Base-by-base conservation (phyloP, 2,113 vertebrate genomes). In the Heterochromis multidens region DNA sequence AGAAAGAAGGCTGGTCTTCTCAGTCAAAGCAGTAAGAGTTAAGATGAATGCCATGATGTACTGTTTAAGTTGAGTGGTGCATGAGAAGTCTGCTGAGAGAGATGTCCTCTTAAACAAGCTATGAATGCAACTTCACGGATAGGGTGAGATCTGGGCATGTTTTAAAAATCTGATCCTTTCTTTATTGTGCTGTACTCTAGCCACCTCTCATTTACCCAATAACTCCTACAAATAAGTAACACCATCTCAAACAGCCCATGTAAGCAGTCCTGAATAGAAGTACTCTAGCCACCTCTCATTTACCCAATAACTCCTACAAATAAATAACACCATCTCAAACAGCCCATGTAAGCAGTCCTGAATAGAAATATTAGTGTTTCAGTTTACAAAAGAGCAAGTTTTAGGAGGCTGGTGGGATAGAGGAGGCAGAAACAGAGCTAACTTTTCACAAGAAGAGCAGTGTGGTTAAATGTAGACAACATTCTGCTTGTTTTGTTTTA, bases 1-100 rank as follows among this genome's bases (percentile, higher is more conserved):
- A 87, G 79, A 83, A 62, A 58, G 33, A 56, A 70, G 17, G 14
- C 80, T 61, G 84, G 40, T 88, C 79, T 89, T 77, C 37, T 78
- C 65, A 67, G 77, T 70, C 31, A 76, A 72, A 43, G 83, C 54
- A 56, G 46, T 23, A 16, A n/a, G 52, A 40, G n/a, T 78, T 52
- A 21, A 29, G 62, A 60, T 77, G 67, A 86, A 82, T 63, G 58
- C 40, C 60, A 61, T 29, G n/a, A 84, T 81, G 12, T 81, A 77
- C 83, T 60, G 27, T 49, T 17, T 6, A 54, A 80, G 86, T 29
- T 37, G 61, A 81, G 63, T 52, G 63, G 63, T 54, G 57, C 16
- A 7, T 2, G 3, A 35, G 70, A 9, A 25, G 8, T 10, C 7
- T 27, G 37, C 16, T 6, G 23, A 7, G 46, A 63, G 61, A 54